phyloP scores from a whole-genome alignment of 2,113 vertebrate genomes.

The Stegastes partitus region DNA sequence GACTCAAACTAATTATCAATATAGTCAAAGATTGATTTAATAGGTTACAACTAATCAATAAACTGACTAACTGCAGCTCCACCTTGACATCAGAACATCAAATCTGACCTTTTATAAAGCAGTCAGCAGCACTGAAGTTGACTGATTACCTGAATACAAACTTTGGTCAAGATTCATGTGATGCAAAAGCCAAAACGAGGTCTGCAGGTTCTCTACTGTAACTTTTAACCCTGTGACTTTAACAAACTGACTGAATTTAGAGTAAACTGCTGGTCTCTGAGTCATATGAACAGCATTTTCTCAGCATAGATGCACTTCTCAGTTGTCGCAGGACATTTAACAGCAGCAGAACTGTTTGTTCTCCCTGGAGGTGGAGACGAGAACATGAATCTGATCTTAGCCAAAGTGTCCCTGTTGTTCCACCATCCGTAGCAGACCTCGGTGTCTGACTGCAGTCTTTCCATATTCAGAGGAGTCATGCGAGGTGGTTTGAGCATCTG shows the following conservation, averaged over 20 bases:
- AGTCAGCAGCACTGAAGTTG: neutral
- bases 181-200: neutral
- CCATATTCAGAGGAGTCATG: conserved; percentile 17
- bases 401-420: conserved; percentile 21
- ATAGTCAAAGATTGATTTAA: no score
- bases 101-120: neutral
- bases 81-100: neutral
- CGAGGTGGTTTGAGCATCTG: conserved; percentile 47
- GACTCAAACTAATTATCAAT: no score
- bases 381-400: conserved; percentile 62
- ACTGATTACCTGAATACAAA: neutral
- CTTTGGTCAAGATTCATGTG: neutral
- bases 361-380: conserved; percentile 24
- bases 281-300: neutral
- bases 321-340: conserved; percentile 18
- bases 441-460: conserved; percentile 19
- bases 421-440: conserved; percentile 14
- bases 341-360: neutral
- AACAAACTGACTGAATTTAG: accelerated
- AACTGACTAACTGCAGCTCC: no score
- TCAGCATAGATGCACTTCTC: conserved; percentile 26
- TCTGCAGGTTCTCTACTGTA: neutral
- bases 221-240: neutral
- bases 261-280: conserved; percentile 2
- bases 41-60: no score